These are phyloP conservation scores for Enteromius treurensis DNA, from an alignment of 2,797 vertebrate species.

Conservation along the genomic window DNA sequence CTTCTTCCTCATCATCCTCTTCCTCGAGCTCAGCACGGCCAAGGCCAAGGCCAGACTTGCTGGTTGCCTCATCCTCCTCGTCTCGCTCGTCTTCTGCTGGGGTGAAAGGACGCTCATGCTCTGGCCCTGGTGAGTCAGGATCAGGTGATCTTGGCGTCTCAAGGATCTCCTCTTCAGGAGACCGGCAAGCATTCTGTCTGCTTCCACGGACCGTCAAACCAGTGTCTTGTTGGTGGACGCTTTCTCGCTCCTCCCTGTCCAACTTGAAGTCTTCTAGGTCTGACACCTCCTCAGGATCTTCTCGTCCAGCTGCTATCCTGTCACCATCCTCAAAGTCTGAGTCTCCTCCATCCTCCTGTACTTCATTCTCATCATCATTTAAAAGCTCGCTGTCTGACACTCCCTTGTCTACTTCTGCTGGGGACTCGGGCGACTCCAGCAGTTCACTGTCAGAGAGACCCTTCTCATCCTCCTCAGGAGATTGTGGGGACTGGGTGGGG, in stretches of 20 bases:
- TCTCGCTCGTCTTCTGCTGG: constrained; percentile 67
- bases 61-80: constrained; percentile 66
- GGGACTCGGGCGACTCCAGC: constrained; percentile 75
- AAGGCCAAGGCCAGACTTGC: constrained; percentile 46
- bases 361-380: constrained; percentile 80
- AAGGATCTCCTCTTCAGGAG: constrained; percentile 69
- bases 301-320: constrained; percentile 62
- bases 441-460: constrained; percentile 85
- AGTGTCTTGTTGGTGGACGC: constrained; percentile 44
- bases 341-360: constrained; percentile 62
- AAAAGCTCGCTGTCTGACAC: constrained; percentile 86
- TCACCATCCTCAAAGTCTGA: constrained; percentile 72
- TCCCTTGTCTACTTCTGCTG: constrained; percentile 77
- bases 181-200: constrained; percentile 28
- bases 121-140: constrained; percentile 81
- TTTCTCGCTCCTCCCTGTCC: constrained; percentile 63
- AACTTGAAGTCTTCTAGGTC: constrained; percentile 77
- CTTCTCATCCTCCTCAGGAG: constrained; percentile 86
- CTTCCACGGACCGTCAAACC: constrained; percentile 30
- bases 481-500: constrained; percentile 87
- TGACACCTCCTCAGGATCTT: constrained; percentile 59
- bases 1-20: constrained; percentile 63
- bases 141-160: constrained; percentile 80
- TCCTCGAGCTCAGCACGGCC: constrained; percentile 67
- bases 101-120: constrained; percentile 66